A percentile compares a stretch with the other conserved stretches of the same genome.
Conservation (phyloP, 1,140 invertebrate genomes). For the Hormaphis cornu region DNA sequence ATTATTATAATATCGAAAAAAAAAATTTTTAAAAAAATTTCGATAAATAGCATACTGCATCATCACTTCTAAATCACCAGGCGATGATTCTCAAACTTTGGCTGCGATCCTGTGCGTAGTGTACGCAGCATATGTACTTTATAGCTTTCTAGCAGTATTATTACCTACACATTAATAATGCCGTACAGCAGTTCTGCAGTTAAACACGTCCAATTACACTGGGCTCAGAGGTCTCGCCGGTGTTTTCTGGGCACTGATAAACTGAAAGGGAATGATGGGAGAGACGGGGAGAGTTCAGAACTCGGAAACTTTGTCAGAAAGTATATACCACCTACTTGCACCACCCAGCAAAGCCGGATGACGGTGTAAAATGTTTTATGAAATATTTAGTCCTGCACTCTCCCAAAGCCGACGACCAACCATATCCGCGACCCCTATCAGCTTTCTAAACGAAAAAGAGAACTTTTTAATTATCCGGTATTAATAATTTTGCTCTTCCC, state of each 20-base stretch:
- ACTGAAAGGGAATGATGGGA: neutral
- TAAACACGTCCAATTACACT: constrained; percentile 19
- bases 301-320: constrained; percentile 17
- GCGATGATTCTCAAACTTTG: constrained; percentile 13
- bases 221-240: neutral
- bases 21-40: too few species aligned
- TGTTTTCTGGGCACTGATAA: constrained; percentile 11
- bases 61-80: neutral
- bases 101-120: constrained; percentile 1
- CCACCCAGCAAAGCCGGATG: neutral
- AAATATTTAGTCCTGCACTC: neutral
- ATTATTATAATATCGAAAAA: too few species aligned
- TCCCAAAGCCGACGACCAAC: neutral
- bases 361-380: constrained; percentile 21
- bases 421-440: too few species aligned
- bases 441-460: constrained; percentile 7
- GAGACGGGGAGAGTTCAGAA: neutral
- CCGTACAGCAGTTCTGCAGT: constrained; percentile 5
- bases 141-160: constrained; percentile 2
- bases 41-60: too few species aligned
- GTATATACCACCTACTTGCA: too few species aligned
- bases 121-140: constrained; percentile 24
- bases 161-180: constrained; percentile 18
- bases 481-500: constrained; percentile 18
- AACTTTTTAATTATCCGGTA: constrained; percentile 25